Conservation (phyloP, 2,113 vertebrate species). For the Brachyistius frenatus region DNA sequence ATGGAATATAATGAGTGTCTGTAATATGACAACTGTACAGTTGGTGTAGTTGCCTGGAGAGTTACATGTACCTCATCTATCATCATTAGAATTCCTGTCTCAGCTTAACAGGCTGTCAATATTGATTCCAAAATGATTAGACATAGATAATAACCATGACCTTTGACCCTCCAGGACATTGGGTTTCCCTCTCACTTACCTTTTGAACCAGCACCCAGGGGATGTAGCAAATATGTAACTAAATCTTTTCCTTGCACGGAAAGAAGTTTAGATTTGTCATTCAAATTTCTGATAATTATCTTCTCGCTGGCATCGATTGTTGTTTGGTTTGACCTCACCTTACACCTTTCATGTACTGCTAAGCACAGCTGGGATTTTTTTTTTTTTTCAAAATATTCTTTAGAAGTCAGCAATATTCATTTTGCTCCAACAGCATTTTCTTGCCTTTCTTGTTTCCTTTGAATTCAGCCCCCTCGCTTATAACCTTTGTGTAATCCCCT, state of each 20-base stretch:
- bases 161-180: slow-evolving; percentile 26
- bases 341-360: slow-evolving; percentile 47
- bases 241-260: slow-evolving; percentile 2
- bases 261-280: slow-evolving; percentile 26
- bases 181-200: slow-evolving; percentile 39
- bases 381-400: slow-evolving; percentile 6
- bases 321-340: slow-evolving; percentile 54
- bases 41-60: neutral
- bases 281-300: slow-evolving; percentile 32
- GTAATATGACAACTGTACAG: neutral
- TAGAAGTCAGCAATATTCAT: slow-evolving; percentile 59
- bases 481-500: slow-evolving; percentile 4
- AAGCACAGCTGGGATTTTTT: slow-evolving; percentile 25
- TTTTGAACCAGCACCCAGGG: slow-evolving; percentile 25
- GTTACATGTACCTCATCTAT: slow-evolving; percentile 24
- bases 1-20: neutral
- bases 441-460: slow-evolving; percentile 11
- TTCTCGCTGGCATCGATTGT: neutral
- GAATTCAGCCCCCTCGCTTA: neutral
- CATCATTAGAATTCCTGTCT: slow-evolving; percentile 17
- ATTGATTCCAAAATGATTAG: slow-evolving; percentile 33
- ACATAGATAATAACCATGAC: slow-evolving; percentile 18
- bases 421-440: slow-evolving; percentile 51
- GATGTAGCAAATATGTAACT: neutral
- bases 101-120: neutral